These are phyloP conservation scores for Drosophila stalkeri DNA, from an alignment of 2,888 invertebrate species.

Conservation along the genomic window DNA sequence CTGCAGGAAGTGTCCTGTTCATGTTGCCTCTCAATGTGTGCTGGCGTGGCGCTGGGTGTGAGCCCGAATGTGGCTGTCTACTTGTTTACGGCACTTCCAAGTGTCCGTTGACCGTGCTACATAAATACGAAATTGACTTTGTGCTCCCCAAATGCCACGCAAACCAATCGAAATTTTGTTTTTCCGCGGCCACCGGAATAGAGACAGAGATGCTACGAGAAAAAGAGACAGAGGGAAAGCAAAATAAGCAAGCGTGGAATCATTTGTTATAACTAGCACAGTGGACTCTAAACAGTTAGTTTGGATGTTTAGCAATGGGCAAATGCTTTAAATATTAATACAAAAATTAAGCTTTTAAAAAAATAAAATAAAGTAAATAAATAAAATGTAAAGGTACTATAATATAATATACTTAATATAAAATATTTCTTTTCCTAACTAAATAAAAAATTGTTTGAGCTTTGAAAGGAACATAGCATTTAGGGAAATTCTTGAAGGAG, in stretches of 20 bases:
- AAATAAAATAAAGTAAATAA: too few species aligned
- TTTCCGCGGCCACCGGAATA: conserved; percentile 26
- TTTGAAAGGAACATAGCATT: too few species aligned
- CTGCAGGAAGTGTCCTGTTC: conserved; percentile 35
- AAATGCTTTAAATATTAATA: too few species aligned
- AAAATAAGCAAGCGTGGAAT: conserved; percentile 20
- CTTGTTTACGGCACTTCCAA: conserved; percentile 72
- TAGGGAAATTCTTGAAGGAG: too few species aligned
- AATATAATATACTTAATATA: too few species aligned
- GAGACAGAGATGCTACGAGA: neutral
- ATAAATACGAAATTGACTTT: conserved; percentile 77
- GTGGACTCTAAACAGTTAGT: neutral
- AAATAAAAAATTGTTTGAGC: too few species aligned
- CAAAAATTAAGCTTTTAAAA: too few species aligned
- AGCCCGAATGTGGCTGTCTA: conserved; percentile 38
- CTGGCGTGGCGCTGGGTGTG: conserved; percentile 13
- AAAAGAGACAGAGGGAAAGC: neutral
- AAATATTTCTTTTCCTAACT: too few species aligned
- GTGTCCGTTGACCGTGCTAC: conserved; percentile 70
- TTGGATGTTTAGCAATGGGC: too few species aligned
- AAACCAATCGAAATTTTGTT: conserved; percentile 64
- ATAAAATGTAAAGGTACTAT: too few species aligned
- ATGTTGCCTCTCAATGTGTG: conserved; percentile 24
- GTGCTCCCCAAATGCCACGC: conserved; percentile 48
- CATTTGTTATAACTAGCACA: conserved; percentile 16